Base-by-base conservation (phyloP, 2,888 invertebrate genomes). In the Germaria angustata region DNA sequence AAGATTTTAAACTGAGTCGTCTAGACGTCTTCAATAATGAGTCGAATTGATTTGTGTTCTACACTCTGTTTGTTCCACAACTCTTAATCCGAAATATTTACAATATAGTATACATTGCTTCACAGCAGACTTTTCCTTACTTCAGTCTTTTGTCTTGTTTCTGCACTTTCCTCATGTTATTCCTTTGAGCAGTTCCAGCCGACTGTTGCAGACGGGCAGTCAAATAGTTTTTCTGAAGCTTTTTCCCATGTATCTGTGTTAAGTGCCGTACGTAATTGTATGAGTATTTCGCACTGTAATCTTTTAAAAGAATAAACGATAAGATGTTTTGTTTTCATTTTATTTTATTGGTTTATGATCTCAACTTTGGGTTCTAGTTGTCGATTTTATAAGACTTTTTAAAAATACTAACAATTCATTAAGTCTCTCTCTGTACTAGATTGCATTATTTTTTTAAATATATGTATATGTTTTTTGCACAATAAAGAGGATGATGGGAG, bases 231-330 rank as follows among this genome's bases (percentile, higher is more conserved):
- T 24, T 59, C 49, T 59, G 11, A 7, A 22, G 46, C 11, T 2
- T 41, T 41, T 11, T 22, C 0, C 8, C 5, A n/a, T n/a, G 15
- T 13, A 34, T 49, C 20, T 55, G 17, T 15, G 11, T 8, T 49
- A 1, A 20, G 5, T 11, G 2, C 15, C 28, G 34, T 53, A n/a
- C 13, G 15, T 34, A 9, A n/a, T 24, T 36, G 13, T 51, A 20
- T 59, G 20, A 24, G 49, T 51, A 24, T 51, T 46, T 36, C 34
- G 28, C n/a, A 39, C 49, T 59, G 51, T 55, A 78, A 78, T 78
- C 69, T 65, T 57, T 5, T 36, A 65, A 72, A 65, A 72, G 24
- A 63, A 59, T 51, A 66, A 51, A 61, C 22, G 72, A 72, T 72
- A 79, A 66, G 72, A 66, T 8, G 34, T 66, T 78, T 41, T 32